Base-by-base conservation (phyloP, 35 echinoderm and acorn worm species). In the Heliocidaris erythrogramma region DNA sequence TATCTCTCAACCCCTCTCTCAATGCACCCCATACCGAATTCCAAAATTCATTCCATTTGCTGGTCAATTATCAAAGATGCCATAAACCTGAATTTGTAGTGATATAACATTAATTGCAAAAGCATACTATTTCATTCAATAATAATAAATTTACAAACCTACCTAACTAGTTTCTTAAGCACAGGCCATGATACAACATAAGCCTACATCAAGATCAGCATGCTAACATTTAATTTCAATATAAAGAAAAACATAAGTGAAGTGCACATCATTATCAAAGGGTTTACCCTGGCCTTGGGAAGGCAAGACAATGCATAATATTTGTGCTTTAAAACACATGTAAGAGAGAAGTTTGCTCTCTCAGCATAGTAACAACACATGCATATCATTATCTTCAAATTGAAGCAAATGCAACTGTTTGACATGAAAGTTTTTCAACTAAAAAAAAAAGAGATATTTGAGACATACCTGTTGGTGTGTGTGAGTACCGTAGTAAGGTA, bases 401-500 rank as follows among this genome's bases (percentile, higher is more conserved):
- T 18, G 65, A 6, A 78, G 65, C 27, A n/a, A 78, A 78, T 78
- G 27, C 27, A 78, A 78, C 65, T 27, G 2, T 69, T 69, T 69
- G 16, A 69, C 65, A 78, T 78, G 65, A 18, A 24, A 56, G 2
- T 78, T 78, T n/a, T 78, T 78, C 27, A 24, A 78, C 65, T n/a
- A n/a, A 78, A 78, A 24, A 42, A 78, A 78, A 5, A n/a, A 78
- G 27, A 78, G 65, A n/a, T 18, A 7, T 78, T 21, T 27, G 0
- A 9, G 27, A 92, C 91, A 92, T 92, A 92, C 91, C 91, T 92
- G 91, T 47, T 32, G 87, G 31, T 89, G 87, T 24, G 87, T 12
- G 47, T 89, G 87, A 27, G 91, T 50, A 48, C 91, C 91, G 50
- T 92, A 92, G 50, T 92, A 92, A 24, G 91, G 91, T 27, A 92